Evolutionary conservation across 2,797 vertebrate species (phyloP), one percentile per base, ranked within the genome.

Genomic region (Amphiprion clarkii): DNA sequence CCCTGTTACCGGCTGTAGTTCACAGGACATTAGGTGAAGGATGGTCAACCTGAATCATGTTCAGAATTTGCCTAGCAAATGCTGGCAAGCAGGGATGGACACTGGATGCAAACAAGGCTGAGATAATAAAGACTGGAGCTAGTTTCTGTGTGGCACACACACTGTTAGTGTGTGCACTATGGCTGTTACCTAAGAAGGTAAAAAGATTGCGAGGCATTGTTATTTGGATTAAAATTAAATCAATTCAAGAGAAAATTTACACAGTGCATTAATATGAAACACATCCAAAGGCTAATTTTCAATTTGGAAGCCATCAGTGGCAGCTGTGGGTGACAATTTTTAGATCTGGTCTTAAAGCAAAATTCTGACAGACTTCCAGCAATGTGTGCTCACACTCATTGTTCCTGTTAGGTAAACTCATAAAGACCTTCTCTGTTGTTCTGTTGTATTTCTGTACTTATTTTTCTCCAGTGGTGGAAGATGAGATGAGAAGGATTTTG

Each of bases 61-160:
- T n/a, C 19, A 57, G 6, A 59, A 94, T 96, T 96, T 96, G 95
- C 87, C 88, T 94, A 90, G 89, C 94, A 95, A 96, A 95, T 89
- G 55, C 84, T 54, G 75, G 78, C 23, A 49, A 65, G 83, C 80
- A 82, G 79, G 68, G 81, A 75, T 29, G 78, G 75, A 84, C 79
- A n/a, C 67, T 49, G 57, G 25, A 95, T 93, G 93, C 93, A 95
- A 95, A 95, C 57, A 11, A 85, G 83, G 46, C 53, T 74, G 68
- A 79, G 80, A 74, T 90, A 62, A 78, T 56, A 21, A 57, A 73
- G 46, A 53, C 65, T 17, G 16, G 13, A 56, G 21, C 53, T 64
- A 83, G 72, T 61, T 71, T 65, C 31, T 77, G 49, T 74, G 27
- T 58, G 55, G 60, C 66, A 62, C 58, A 80, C 74, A 64, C 62